Evolutionary conservation across 2,113 vertebrate species (phyloP), one percentile per base, ranked within the genome.

Genomic region (Azemiops feae): DNA sequence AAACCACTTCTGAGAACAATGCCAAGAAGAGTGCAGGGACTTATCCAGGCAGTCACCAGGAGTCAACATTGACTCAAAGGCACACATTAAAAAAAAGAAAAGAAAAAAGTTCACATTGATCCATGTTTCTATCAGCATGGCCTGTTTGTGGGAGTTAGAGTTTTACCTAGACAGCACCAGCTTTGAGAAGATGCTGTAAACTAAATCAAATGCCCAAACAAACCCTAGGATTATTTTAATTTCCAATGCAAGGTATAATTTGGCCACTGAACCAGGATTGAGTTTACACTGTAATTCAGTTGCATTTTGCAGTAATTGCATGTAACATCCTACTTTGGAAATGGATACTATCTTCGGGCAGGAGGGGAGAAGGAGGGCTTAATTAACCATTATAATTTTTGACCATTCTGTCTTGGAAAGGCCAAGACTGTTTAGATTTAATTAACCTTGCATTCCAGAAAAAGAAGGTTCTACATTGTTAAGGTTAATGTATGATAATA

Each of bases 401-500:
- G 64, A 54, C 92, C 34, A 87, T 87, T 86, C 94, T 92, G 93
- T 18, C 93, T 60, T 7, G 58, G 91, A 92, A 95, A 94, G 91
- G 50, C 60, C 43, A 85, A 91, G 55, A 91, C 16, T 92, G 39
- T 94, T 93, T 92, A 95, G 95, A 92, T n/a, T 92, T 81, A 86
- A 92, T 86, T 96, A 93, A 34, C 52, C 91, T 93, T 90, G 85
- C 94, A 54, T 57, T 74, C 58, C 0, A 30, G 92, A 95, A 92
- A 92, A 93, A 93, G 93, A 95, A 53, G 91, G 93, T 92, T 89
- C 91, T 54, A 89, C 55, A 91, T 89, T 92, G 93, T 6, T 95
- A 45, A 95, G 95, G 94, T 96, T 96, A 95, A 95, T 92, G 64
- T 25, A 47, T 50, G 94, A 52, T 88, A 91, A 96, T 92, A 93